Percentiles rank a stretch among this genome's conserved stretches.
Conservation (phyloP, 2,797 vertebrate species). For the Prionace glauca region DNA sequence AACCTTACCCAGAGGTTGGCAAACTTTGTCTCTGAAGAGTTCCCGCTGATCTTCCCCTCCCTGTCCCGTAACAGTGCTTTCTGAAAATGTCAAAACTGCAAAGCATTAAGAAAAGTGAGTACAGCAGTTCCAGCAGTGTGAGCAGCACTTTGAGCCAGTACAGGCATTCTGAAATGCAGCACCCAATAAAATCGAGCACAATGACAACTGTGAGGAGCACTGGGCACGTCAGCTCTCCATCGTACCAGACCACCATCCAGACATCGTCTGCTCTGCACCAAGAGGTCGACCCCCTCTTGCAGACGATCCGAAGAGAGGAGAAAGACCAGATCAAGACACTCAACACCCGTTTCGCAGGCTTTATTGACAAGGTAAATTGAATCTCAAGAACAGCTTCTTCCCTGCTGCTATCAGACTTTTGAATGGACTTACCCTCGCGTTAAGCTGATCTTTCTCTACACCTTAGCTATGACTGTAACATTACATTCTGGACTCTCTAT, state of each 20-base stretch:
- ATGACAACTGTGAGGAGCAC: no score
- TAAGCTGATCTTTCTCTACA: no score
- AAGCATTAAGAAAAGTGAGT: neutral
- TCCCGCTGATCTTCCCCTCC: neutral
- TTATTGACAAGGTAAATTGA: neutral
- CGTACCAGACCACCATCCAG: no score
- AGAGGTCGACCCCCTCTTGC: neutral
- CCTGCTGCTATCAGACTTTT: no score
- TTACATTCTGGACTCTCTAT: no score
- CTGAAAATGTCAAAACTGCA: neutral
- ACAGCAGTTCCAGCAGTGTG: neutral
- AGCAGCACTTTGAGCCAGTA: neutral
- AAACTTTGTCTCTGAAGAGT: neutral
- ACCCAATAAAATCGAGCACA: neutral
- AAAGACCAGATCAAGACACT: conserved; percentile 18
- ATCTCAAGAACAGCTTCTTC: no score
- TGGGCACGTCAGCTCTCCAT: no score
- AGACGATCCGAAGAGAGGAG: neutral
- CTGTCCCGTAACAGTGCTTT: no score
- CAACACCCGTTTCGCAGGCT: neutral
- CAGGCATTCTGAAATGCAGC: no score
- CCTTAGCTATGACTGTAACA: no score
- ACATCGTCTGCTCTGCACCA: neutral
- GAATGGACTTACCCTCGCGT: no score
- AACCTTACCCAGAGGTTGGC: neutral